Conservation (phyloP, 2,797 vertebrate species). For the Macroramphosus scolopax region DNA sequence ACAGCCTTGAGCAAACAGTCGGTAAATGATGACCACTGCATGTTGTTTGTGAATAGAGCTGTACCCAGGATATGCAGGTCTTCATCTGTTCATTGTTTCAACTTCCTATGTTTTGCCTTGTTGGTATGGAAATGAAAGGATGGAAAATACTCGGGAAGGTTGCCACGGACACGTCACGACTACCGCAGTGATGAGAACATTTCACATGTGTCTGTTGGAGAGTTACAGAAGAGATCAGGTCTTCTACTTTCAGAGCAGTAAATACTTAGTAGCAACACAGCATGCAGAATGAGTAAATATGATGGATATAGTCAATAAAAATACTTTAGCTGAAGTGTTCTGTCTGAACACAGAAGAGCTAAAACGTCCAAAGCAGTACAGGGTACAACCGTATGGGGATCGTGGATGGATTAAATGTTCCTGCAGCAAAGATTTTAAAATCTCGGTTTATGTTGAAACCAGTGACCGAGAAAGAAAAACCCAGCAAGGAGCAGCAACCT, state of each 20-base stretch:
- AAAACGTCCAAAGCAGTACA: constrained; percentile 35
- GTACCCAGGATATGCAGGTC: constrained; percentile 66
- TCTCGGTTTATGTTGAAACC: constrained; percentile 41
- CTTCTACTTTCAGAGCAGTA: constrained; percentile 4
- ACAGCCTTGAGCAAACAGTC: not conserved
- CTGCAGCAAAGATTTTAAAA: not conserved
- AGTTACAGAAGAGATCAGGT: constrained; percentile 7
- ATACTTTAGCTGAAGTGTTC: no score
- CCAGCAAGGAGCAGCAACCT: constrained; percentile 37
- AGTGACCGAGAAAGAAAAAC: constrained; percentile 46
- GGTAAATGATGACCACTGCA: constrained; percentile 1
- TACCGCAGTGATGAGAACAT: constrained; percentile 33
- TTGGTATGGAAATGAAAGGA: constrained; percentile 63
- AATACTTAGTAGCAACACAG: no score
- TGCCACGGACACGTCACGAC: constrained; percentile 24
- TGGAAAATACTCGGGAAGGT: constrained; percentile 45
- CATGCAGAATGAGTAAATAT: no score
- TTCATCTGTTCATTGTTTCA: constrained; percentile 71
- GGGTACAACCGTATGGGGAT: not conserved
- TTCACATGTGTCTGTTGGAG: constrained; percentile 15
- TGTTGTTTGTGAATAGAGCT: constrained; percentile 25
- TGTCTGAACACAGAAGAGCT: no score
- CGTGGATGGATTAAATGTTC: constrained; percentile 3
- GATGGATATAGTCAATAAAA: no score
- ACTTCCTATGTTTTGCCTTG: constrained; percentile 70